Evolutionary conservation across 2,888 invertebrate genomes (phyloP), one percentile per base, ranked within the genome.

Genomic region (Ellobium chinense): DNA sequence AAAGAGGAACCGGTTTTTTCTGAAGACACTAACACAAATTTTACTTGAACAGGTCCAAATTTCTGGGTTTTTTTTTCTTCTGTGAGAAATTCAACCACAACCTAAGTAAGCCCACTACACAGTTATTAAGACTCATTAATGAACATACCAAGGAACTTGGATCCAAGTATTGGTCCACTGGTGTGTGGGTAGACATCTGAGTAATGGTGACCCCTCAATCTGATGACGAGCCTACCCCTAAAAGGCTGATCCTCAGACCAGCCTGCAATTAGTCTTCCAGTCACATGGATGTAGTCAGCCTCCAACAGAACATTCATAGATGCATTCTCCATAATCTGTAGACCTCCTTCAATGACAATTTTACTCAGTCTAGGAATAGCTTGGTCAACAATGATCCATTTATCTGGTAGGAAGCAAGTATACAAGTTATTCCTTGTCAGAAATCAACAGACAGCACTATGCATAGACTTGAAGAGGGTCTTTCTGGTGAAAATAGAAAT

Each of bases 231-330:
- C 0, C 74, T 76, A 0, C 87, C 87, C 2, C 79, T 46, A 74
- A 86, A 87, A 1, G 90, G 90, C 14, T 84, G 75, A 12, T 88
- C 78, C 37, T 87, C 75, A n/a, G 69, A 46, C 90, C 91, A 91
- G 0, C 92, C 92, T 31, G 88, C 86, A 12, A 89, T 83, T 7
- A 92, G 82, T 24, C 89, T 84, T 0, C 91, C 91, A 24, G 76
- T 70, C 9, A 91, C 87, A 56, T 88, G 82, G 36, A 91, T 85
- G 63, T 86, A 83, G 36, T 87, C 83, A 24, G 85, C 88, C 24
- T 83, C 83, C 7, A 91, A 70, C 5, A 62, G 78, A 66, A 85
- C 82, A 24, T 83, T 73, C 3, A 75, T 82, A 34, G 76, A 54
- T 5, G 81, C 24, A 27, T 79, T 81, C 65, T 87, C 85, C 18